Base-by-base conservation (phyloP, 2,113 vertebrate genomes). In the Notechis scutatus region DNA sequence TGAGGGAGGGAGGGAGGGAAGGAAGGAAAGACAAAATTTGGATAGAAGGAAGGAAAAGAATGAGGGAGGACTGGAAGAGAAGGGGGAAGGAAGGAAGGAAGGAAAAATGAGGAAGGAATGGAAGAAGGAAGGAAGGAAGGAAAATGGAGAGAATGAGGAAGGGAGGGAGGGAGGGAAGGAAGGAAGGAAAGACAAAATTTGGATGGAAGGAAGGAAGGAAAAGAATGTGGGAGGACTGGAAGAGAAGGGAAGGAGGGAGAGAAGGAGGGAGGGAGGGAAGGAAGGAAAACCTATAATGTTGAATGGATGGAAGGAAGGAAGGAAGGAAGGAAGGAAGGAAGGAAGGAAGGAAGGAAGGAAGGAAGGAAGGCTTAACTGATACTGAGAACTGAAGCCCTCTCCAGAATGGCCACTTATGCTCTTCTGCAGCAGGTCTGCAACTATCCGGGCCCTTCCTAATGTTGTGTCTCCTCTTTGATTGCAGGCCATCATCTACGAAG, bases 401-500 rank as follows among this genome's bases (percentile, higher is more conserved):
- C 2, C 69, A 39, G 69, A 74, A 74, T 20, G 69, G 21, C 18
- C 2, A 39, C 2, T n/a, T n/a, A 21, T 21, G 74, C 2, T 18
- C 69, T 74, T 18, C 15, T 81, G 15, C n/a, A 81, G 69, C 5
- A 39, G 69, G 8, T 42, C 34, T 81, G 34, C 74, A 81, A 42
- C 34, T 9, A 39, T 42, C 74, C 0, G 34, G 34, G 74, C 8
- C 1, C 20, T 87, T 39, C 39, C 20, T 23, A 34, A 59, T 1
- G 20, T 34, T 9, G 45, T 1, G 0, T 21, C 29, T 39, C 45
- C 29, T 39, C 64, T 14, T 54, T 15, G 34, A 24, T 9, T 6
- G 23, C 97, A 99, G 99, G 97, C 99, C 29, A 99, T 99, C 97
- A 96, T 99, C 92, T 99, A 99, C 45, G 99, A 99, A 92, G 99